phyloP scores from a whole-genome alignment of 1,140 invertebrate species.

The Homarus americanus region DNA sequence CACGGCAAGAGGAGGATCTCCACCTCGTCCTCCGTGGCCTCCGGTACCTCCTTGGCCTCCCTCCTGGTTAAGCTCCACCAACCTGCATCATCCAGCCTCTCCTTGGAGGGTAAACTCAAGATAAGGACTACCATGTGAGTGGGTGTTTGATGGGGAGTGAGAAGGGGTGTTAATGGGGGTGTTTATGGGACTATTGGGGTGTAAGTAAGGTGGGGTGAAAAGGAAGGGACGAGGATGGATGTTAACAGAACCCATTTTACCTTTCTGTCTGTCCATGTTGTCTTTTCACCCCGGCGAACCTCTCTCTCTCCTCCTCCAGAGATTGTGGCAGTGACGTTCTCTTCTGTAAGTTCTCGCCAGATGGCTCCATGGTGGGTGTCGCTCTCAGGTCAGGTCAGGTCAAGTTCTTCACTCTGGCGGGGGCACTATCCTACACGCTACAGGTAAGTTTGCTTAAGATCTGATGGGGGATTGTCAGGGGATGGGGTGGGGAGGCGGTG shows the following conservation, averaged over 20 bases:
- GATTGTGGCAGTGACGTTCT: conserved; percentile 64
- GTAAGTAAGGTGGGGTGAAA: too few species aligned
- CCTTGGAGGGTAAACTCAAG: conserved; percentile 60
- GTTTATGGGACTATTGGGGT: too few species aligned
- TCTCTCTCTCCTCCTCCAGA: conserved; percentile 4
- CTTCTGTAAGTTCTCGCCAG: conserved; percentile 56
- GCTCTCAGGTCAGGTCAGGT: conserved; percentile 65
- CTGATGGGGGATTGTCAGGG: too few species aligned
- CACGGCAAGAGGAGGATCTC: conserved; percentile 37
- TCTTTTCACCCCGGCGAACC: neutral
- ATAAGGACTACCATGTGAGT: conserved; percentile 10
- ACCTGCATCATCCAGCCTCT: conserved; percentile 38
- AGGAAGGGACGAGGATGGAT: too few species aligned
- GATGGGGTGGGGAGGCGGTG: too few species aligned
- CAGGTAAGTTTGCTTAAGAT: too few species aligned
- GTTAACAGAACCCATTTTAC: too few species aligned
- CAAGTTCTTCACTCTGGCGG: conserved; percentile 49
- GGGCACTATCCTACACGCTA: conserved; percentile 34
- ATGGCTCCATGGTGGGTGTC: conserved; percentile 33
- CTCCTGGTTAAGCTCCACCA: conserved; percentile 61
- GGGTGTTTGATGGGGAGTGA: too few species aligned
- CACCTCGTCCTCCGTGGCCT: conserved; percentile 36
- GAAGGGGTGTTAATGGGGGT: too few species aligned
- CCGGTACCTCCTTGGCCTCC: conserved; percentile 49
- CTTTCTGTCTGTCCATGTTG: neutral